phyloP scores from a whole-genome alignment of 2,797 vertebrate genomes.

The Coracias cyanogaster region DNA sequence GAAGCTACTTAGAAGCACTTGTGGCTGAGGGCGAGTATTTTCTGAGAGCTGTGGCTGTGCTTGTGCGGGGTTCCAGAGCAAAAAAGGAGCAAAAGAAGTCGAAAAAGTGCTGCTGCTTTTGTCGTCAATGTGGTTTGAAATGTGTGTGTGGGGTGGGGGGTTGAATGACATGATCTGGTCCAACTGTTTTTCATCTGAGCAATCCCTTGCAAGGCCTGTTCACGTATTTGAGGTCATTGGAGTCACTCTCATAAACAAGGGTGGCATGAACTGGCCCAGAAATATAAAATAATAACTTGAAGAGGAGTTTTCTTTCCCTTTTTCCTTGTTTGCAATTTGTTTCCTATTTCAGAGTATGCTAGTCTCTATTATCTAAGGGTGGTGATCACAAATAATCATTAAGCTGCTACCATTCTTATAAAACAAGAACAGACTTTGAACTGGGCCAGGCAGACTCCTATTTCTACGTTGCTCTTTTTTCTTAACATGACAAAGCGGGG shows the following conservation, averaged over 20 bases:
- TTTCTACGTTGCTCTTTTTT: not conserved
- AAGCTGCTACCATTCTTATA: not conserved
- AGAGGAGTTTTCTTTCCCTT: not conserved
- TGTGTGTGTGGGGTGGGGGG: not conserved
- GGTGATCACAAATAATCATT: not conserved
- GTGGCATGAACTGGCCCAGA: not conserved
- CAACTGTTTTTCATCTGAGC: not conserved
- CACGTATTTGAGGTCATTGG: not conserved
- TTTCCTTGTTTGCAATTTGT: not conserved
- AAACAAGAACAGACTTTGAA: not conserved
- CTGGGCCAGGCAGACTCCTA: not conserved
- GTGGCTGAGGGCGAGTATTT: constrained; percentile 68
- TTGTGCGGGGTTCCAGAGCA: constrained; percentile 47
- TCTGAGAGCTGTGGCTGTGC: constrained; percentile 66
- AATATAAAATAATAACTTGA: not conserved
- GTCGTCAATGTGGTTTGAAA: not conserved
- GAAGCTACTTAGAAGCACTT: constrained; percentile 72
- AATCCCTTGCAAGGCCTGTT: not conserved
- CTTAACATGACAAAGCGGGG: not conserved
- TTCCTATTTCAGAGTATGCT: not conserved
- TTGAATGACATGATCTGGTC: not conserved
- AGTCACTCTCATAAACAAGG: not conserved
- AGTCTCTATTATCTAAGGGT: not conserved
- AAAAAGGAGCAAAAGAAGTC: constrained; percentile 67
- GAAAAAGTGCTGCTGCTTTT: constrained; percentile 31